Evolutionary conservation across 2,888 invertebrate species (phyloP), one percentile per base, ranked within the genome.

Genomic region (Orthosia incerta): DNA sequence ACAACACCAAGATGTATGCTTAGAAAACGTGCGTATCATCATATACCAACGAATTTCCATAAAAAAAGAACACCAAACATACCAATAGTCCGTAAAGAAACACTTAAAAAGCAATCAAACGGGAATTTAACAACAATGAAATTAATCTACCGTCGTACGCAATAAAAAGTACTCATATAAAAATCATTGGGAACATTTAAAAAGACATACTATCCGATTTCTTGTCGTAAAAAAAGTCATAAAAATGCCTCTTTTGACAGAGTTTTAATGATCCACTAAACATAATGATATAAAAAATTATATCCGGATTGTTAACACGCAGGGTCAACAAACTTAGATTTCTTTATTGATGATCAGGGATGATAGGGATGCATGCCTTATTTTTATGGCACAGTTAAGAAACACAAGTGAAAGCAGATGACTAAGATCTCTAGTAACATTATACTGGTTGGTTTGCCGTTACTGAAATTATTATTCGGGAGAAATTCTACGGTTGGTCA

Each of bases 171-270:
- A 82, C 74, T 78, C 76, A 79, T 86, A 86, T 89, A 87, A 93
- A 87, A 92, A 92, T 93, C 91, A 92, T 89, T 91, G 89, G 85
- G 71, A 82, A 89, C 89, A 90, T 91, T 93, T 92, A 93, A 92
- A 89, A 91, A 91, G 91, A 94, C 90, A 88, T 91, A 93, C 93
- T 93, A 95, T 95, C 94, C 91, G 92, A 95, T 95, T 94, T 94
- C 95, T 87, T 89, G 83, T 94, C 95, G 93, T 95, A 94, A 95
- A 95, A n/a, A 93, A 73, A 86, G 57, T 69, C 66, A 85, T 86
- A 87, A 87, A 87, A 83, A 82, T 83, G 82, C 76, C 84, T 82
- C 84, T 91, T 93, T 93, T 94, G 92, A 93, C 92, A 90, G 91
- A 91, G 88, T 92, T 93, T 94, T 94, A 93, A 94, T 91, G 92